Base-by-base conservation (phyloP, 2,113 vertebrate genomes). In the Etheostoma spectabile region DNA sequence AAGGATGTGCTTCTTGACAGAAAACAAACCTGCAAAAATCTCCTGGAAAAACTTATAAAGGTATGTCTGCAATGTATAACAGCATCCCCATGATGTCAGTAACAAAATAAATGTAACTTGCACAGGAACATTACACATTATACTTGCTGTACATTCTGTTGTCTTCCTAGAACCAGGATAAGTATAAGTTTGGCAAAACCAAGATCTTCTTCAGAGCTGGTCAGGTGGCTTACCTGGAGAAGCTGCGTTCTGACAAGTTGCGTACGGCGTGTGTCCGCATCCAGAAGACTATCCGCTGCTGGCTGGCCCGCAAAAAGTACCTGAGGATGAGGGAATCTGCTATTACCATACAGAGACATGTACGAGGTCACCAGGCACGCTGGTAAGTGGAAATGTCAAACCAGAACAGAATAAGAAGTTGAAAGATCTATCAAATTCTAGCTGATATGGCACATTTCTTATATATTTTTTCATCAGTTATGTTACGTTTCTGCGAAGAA, bases 191-290 rank as follows among this genome's bases (percentile, higher is more conserved):
- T 94, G 98, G 98, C 71, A 98, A 97, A 88, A 98, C 93, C 84
- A 99, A 99, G 95, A 99, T 99, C 92, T 99, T 99, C 95, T 99
- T 99, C 94, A 96, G 98, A 68, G 96, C 98, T 2, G 98, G 98
- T 63, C 98, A 98, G 93, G 98, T 99, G 87, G 98, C 98, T 56
- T 99, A 97, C 90, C 91, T 99, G 91, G 98, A 99, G 93, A 99
- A 98, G 93, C 88, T 99, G 86, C 97, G 98, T 71, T 97, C 97
- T 2, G 97, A 99, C 89, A 98, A 97, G 88, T 91, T 99, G 62
- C 94, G 97, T 19, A 93, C 90, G 27, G 97, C 98, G 66, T 99
- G 98, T 80, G 97, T 99, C 86, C 89, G 95, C 79, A 99, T 99
- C 91, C 98, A 99, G 93, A 99, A 99, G 93, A 98, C 97, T 0